A percentile compares a stretch with the other conserved stretches of the same genome.
phyloP scores from a whole-genome alignment of 2,888 invertebrate species.

The Craniophora ligustri region DNA sequence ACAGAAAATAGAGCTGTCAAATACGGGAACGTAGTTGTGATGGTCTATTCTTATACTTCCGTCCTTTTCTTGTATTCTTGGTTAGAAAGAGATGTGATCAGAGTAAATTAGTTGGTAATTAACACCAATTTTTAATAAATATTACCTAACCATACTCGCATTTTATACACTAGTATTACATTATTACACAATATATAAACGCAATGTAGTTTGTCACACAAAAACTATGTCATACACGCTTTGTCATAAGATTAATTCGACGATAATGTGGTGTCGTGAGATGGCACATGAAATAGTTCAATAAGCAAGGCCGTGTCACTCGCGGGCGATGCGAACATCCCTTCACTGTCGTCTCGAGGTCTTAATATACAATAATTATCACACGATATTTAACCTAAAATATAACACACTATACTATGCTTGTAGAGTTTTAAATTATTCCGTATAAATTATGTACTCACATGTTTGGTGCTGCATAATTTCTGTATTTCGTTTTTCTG shows the following conservation, averaged over 20 bases:
- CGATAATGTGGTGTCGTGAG: constrained; percentile 51
- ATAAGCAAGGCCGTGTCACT: constrained; percentile 54
- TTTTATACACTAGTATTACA: background rate
- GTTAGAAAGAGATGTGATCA: too few relatives aligned
- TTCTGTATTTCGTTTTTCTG: constrained; percentile 47
- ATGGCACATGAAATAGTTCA: constrained; percentile 54
- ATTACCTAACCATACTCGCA: too few relatives aligned
- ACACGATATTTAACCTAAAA: constrained; percentile 25
- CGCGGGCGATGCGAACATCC: constrained; percentile 52
- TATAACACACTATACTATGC: constrained; percentile 49
- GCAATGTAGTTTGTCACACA: constrained; percentile 1
- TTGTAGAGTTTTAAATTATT: constrained; percentile 58
- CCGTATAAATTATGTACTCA: constrained; percentile 32
- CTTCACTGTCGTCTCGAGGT: constrained; percentile 61
- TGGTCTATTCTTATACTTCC: too few relatives aligned
- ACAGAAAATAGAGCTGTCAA: too few relatives aligned
- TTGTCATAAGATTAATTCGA: constrained; percentile 32
- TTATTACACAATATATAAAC: background rate
- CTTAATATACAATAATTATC: constrained; percentile 1
- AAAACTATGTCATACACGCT: constrained; percentile 27
- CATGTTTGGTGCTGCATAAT: constrained; percentile 53
- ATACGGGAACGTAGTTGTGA: too few relatives aligned
- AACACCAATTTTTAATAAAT: too few relatives aligned
- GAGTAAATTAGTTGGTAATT: too few relatives aligned
- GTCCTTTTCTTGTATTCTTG: too few relatives aligned